Evolutionary conservation across 1,140 invertebrate species (phyloP), one percentile per base, ranked within the genome.

Genomic region (Zelostemma sp.): DNA sequence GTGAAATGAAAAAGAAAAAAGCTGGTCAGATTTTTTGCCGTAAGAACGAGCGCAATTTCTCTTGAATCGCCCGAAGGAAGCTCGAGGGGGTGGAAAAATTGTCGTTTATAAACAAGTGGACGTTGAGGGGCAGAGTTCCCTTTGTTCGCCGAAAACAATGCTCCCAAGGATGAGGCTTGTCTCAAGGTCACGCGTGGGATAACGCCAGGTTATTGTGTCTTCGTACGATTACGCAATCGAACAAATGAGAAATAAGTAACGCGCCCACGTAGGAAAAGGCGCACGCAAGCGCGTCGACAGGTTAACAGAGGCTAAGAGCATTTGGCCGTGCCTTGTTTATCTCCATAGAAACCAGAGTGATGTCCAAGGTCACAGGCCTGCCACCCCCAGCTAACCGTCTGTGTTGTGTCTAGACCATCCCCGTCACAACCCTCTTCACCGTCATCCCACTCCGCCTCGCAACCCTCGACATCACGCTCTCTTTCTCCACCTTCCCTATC

Each of bases 361-460:
- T 82, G 73, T 72, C 71, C 79, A 82, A 82, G 79, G 79, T 81
- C 80, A 70, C 71, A 73, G 67, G 67, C 59, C 68, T 70, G 65
- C 74, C 67, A 70, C 77, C 76, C 75, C 59, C 38, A 59, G 46
- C 57, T 55, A 64, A 49, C 69, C 68, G 77, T 80, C 80, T 80
- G 74, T 78, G 76, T 80, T 80, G 72, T 72, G 80, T 80, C 79
- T 81, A 79, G 78, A 79, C 77, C 70, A 58, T 70, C 73, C 76
- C 70, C 74, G 58, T 58, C 67, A 59, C 51, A 68, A 68, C 48
- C 65, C 48, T 45, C 53, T 61, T 54, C 57, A 43, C 51, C 54
- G 51, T 41, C 28, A 46, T 47, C 50, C 3, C 25, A 28, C 25
- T 8, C 25, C 25, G n/a, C n/a, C n/a, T n/a, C 49, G 40, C 41